Evolutionary conservation across 2,113 vertebrate genomes (phyloP), one percentile per base, ranked within the genome.

Genomic region (Tenrec ecaudatus): DNA sequence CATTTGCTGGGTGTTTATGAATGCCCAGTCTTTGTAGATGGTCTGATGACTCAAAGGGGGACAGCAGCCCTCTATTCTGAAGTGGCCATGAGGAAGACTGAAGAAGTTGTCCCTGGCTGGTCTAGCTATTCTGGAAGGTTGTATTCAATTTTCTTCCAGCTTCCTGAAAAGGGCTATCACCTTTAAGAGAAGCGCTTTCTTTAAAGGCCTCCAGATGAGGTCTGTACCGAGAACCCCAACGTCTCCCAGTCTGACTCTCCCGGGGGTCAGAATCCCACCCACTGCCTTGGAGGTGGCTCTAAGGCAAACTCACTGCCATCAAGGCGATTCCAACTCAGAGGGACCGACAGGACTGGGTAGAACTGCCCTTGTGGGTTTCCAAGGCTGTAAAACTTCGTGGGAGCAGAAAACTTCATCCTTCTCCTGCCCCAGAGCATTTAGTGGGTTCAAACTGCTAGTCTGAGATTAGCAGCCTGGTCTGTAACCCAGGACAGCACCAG

Each of bases 21-120:
- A 7, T 25, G n/a, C 47, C 6, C 57, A 57, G 25, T 78, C 31
- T 38, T 23, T 17, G 53, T 7, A 88, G 81, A 66, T 31, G 29
- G 58, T 66, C 75, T 92, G 82, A 33, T n/a, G 20, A 12, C 3
- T 43, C 20, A 40, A 1, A 15, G 3, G 31, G 57, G 27, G 77
- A 75, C 38, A 53, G 4, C 7, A 62, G 5, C 36, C 68, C 23
- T 73, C 36, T n/a, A 0, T n/a, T 33, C 68, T 47, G 33, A n/a
- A 29, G 1, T 15, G 40, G 57, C 29, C n/a, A 6, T 0, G 11
- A 82, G 31, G 76, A 85, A 68, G 82, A 19, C 47, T 2, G 17
- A 0, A 2, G 10, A 22, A 17, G 60, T n/a, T n/a, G 2, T 3
- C 40, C 5, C 53, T 53, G 10, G 25, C 0, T 20, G n/a, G 25